Evolutionary conservation across 2,888 invertebrate genomes (phyloP), one percentile per base, ranked within the genome.

Genomic region (Pedicia rivosa): DNA sequence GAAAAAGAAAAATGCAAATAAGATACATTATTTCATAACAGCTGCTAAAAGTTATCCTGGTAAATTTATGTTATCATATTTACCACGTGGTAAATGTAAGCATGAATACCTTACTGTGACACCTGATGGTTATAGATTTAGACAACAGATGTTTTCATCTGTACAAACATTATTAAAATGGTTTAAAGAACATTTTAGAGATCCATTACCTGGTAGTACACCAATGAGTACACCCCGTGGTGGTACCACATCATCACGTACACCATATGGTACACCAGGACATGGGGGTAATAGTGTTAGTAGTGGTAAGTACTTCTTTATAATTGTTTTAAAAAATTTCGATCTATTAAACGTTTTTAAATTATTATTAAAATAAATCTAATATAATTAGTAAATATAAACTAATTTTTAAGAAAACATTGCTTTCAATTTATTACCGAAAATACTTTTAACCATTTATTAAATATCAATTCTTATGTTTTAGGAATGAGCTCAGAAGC

Each of bases 101-200:
- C 94, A 95, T 61, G 98, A 98, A 58, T 95, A 82, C 55, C 70
- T 97, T 1, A 81, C 90, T 0, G 77, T 95, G 0, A 78, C 81
- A 3, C 87, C 92, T 0, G 91, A 95, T 45, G 98, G 98, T 2
- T 84, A 90, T 57, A 72, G 82, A 37, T 98, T 90, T 59, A 67
- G 97, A 16, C 78, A 81, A 44, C 81, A 88, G 51, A 73, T 80
- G 56, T 97, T 97, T 59, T 80, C 82, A 46, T 78, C 83, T 2
- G 42, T 62, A 1, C 58, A 55, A 43, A 67, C 73, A 9, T 56
- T 97, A 40, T 71, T 99, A 50, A 78, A 82, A 42, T 98, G 95
- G 95, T 98, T 98, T 62, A 99, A 99, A 56, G 90, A 91, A 59
- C 92, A 98, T 58, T 98, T 91, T 65, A 67, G 88, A 45, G 94